These are phyloP conservation scores for Dorcus hopei DNA, from an alignment of 2,888 invertebrate genomes.

Conservation along the genomic window DNA sequence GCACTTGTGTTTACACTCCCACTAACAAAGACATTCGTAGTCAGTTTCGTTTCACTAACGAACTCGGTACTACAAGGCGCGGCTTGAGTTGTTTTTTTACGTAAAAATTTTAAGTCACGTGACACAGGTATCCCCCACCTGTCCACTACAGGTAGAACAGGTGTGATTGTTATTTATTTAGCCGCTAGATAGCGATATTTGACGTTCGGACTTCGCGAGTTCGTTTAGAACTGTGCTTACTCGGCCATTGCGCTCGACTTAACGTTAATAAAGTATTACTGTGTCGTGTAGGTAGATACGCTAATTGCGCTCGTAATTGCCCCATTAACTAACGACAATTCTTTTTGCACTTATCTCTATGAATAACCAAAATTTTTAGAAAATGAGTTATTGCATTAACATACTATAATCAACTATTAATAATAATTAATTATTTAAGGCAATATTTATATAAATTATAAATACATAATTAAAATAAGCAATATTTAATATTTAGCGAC, in stretches of 20 bases:
- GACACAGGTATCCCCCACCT: slow-evolving; percentile 45
- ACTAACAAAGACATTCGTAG: slow-evolving; percentile 18
- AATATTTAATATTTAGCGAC: too few relatives aligned
- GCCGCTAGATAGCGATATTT: slow-evolving; percentile 28
- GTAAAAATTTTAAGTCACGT: slow-evolving; percentile 44
- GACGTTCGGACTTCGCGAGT: neutral
- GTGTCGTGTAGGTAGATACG: slow-evolving; percentile 12
- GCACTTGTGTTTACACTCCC: slow-evolving; percentile 3
- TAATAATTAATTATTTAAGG: too few relatives aligned
- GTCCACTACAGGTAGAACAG: slow-evolving; percentile 41
- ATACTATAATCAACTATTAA: too few relatives aligned
- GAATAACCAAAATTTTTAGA: too few relatives aligned
- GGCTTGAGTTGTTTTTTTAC: slow-evolving; percentile 44
- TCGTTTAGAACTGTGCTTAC: neutral
- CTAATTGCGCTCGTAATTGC: slow-evolving; percentile 11
- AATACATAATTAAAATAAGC: too few relatives aligned
- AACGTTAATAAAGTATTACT: too few relatives aligned
- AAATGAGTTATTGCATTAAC: too few relatives aligned
- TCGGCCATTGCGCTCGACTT: neutral
- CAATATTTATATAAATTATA: too few relatives aligned
- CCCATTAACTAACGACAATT: neutral
- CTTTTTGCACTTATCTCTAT: too few relatives aligned
- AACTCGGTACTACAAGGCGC: slow-evolving; percentile 40
- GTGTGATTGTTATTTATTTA: slow-evolving; percentile 33
- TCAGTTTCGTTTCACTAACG: slow-evolving; percentile 27